Base-by-base conservation (phyloP, 2,797 vertebrate genomes). In the Gymnopithys bicolor region DNA sequence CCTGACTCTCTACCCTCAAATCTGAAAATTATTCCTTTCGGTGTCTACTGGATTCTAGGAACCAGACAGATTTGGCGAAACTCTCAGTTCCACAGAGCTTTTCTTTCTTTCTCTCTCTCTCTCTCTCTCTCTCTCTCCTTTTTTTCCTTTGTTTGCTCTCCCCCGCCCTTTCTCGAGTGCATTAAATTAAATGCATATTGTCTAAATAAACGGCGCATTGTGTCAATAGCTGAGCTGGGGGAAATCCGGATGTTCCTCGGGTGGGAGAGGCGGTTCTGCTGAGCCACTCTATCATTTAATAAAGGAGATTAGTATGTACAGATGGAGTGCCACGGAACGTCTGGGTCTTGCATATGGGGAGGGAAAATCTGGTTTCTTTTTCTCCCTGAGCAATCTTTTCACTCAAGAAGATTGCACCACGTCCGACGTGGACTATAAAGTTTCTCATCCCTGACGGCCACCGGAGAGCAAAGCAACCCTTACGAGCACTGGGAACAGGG, bases 41-140 rank as follows among this genome's bases (percentile, higher is more conserved):
- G 69, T 94, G 94, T 91, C 85, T 94, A 32, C 96, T 23, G 73
- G 81, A 79, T 95, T 97, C 96, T 95, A 87, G 90, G 96, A 97
- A 92, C 84, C 95, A 94, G 86, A 76, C 76, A 32, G 69, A 56
- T 68, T 67, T 91, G 93, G 95, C 90, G 92, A 60, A 89, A 33
- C 35, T 63, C 49, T 48, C 49, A 4, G 48, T 63, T 59, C 78
- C 68, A 23, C 19, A 22, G 55, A 19, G 56, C 33, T 55, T 55
- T 59, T 51, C 74, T 75, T 82, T 66, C 48, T 27, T 23, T 11
- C 24, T 19, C 19, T 28, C 11, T 49, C 27, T n/a, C 0, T 51
- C 74, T 75, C 80, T 66, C 48, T 27, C 19, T 11, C 24, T 19
- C 19, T 28, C 11, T 49, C 27, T n/a, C 0, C 17, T 52, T 11